Percentiles rank a stretch among this genome's conserved stretches.
Conservation (phyloP, 2,797 vertebrate species). For the Anguilla pacifica region DNA sequence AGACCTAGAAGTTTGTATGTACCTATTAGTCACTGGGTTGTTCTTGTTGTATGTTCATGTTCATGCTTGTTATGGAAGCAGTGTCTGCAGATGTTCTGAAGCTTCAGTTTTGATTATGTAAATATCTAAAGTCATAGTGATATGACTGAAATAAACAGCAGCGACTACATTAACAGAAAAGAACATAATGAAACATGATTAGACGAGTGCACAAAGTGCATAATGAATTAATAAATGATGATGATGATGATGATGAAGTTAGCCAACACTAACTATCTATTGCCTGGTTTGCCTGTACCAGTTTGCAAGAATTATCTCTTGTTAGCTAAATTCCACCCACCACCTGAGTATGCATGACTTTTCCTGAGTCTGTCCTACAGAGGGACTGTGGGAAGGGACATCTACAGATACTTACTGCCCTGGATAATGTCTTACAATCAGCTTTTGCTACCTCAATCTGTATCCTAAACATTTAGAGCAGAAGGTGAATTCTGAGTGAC, state of each 20-base stretch:
- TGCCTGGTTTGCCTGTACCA: too few species aligned
- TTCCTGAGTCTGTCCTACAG: too few species aligned
- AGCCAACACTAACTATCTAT: not conserved
- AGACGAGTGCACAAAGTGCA: not conserved
- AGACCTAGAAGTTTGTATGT: not conserved
- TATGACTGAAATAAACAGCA: not conserved
- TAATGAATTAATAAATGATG: not conserved
- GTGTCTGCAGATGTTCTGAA: not conserved
- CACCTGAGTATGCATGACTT: not conserved
- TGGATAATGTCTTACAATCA: too few species aligned
- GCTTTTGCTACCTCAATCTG: too few species aligned
- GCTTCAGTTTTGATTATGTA: not conserved
- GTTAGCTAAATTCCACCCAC: not conserved
- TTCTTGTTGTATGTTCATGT: not conserved
- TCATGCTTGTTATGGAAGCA: not conserved
- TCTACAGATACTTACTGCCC: too few species aligned
- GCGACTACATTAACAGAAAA: not conserved
- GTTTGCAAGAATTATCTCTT: not conserved
- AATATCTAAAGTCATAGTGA: not conserved
- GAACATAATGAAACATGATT: not conserved
- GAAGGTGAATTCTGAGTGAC: too few species aligned
- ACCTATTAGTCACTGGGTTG: not conserved
- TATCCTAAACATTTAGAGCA: too few species aligned
- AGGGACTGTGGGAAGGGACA: too few species aligned
- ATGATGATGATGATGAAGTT: not conserved